Percentiles rank a stretch among this genome's conserved stretches.
Conservation (phyloP, 1,140 invertebrate genomes). For the Amyelois transitella region DNA sequence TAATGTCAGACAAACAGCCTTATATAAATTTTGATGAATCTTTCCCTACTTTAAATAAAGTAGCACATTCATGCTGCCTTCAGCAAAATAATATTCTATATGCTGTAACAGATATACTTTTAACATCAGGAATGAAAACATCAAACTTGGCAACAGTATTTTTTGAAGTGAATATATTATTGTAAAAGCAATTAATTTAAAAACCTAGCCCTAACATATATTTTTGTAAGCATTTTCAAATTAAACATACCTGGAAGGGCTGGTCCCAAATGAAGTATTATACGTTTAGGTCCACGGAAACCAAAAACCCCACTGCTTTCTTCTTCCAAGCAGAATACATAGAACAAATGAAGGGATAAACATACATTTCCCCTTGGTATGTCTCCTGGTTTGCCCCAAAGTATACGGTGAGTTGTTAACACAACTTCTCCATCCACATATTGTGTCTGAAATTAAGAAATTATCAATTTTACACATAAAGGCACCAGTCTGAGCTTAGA, state of each 20-base stretch:
- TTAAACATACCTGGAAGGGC: conserved; percentile 73
- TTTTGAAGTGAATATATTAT: conserved; percentile 3
- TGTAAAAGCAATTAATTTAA: neutral
- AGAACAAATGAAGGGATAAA: conserved; percentile 80
- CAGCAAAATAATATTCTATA: too few species aligned
- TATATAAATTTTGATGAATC: too few species aligned
- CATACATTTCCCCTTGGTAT: conserved; percentile 80
- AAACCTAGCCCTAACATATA: too few species aligned
- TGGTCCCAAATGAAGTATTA: conserved; percentile 86
- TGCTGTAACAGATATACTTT: too few species aligned
- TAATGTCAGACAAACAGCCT: too few species aligned
- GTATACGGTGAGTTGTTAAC: conserved; percentile 85
- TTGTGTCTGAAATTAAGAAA: conserved; percentile 78
- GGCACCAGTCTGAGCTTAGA: neutral
- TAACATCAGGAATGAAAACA: too few species aligned
- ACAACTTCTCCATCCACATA: conserved; percentile 88
- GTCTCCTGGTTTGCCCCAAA: conserved; percentile 86
- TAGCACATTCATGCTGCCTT: too few species aligned
- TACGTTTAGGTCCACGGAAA: conserved; percentile 86
- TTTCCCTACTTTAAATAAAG: too few species aligned
- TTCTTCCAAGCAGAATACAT: conserved; percentile 86
- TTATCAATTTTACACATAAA: neutral
- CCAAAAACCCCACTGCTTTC: conserved; percentile 83
- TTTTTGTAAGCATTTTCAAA: neutral
- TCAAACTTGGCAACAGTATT: too few species aligned